phyloP scores from a whole-genome alignment of 2,113 vertebrate genomes.

The Hyperopisus bebe region DNA sequence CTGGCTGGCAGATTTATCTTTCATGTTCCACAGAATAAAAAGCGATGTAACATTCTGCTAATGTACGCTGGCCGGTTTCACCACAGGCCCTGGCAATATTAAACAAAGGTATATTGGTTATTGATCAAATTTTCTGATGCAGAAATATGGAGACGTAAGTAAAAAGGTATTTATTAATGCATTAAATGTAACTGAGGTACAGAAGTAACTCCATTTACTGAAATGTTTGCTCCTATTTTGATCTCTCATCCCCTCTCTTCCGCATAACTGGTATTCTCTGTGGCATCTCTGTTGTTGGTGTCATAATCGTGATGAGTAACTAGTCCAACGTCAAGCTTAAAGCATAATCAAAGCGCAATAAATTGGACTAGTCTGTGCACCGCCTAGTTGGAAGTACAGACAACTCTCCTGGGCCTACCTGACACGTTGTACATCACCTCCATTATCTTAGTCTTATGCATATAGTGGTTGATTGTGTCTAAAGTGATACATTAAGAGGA shows the following conservation, averaged over 20 bases:
- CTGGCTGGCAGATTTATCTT: background rate
- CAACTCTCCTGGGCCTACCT: background rate
- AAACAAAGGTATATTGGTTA: background rate
- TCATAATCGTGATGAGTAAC: background rate
- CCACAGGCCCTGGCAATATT: background rate
- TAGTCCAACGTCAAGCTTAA: background rate
- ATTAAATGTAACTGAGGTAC: background rate
- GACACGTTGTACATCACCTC: background rate
- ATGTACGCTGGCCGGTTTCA: background rate
- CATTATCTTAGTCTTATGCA: background rate
- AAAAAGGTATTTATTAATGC: background rate
- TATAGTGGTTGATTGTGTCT: background rate
- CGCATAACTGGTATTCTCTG: background rate
- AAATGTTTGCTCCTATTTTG: background rate
- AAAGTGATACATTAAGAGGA: background rate
- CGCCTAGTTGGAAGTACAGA: background rate
- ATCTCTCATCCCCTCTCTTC: background rate
- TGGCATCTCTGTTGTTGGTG: background rate
- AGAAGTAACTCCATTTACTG: background rate
- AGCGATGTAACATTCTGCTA: background rate
- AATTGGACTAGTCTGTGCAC: background rate
- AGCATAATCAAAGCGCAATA: background rate
- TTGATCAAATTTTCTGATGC: background rate
- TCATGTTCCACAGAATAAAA: background rate
- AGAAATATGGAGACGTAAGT: background rate